Base-by-base conservation (phyloP, 2,113 vertebrate species). In the Crotophaga sulcirostris region DNA sequence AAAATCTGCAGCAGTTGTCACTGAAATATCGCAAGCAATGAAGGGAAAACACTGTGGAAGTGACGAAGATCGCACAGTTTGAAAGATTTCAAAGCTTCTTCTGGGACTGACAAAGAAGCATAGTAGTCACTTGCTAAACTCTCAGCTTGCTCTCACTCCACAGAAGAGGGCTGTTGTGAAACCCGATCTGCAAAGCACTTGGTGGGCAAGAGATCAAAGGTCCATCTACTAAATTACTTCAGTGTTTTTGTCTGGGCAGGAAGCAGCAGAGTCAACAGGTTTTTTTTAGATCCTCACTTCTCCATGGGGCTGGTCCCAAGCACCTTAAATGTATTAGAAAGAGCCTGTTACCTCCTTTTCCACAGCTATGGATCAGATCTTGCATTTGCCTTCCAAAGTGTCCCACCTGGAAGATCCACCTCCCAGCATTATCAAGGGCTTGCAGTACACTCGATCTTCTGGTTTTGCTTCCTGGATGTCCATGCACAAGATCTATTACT, bases 141-240 rank as follows among this genome's bases (percentile, higher is more conserved):
- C 73, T 33, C 93, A 86, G 87, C 93, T 94, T 78, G 70, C 78
- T 89, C 81, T 78, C 81, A 70, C 47, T 33, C 77, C 40, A 12
- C 6, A n/a, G 73, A 63, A 14, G 40, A 34, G 60, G 34, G 56
- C 34, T 84, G 38, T 15, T 33, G 42, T 47, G 77, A 89, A 70
- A 24, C n/a, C 64, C 38, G 45, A 63, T 42, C 77, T 49, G 49
- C 89, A 81, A 77, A 78, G 7, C n/a, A 9, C 77, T 33, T 25
- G 60, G 64, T 44, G 49, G 56, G 60, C 28, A 67, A 54, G 29
- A 83, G 76, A 92, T 87, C 93, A 95, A 95, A 96, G 74, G n/a
- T 16, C 12, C 51, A 7, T 13, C 38, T 29, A 11, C 40, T 44
- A 7, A 64, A 45, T 0, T 0, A 21, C 18, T 49, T 52, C 34